Evolutionary conservation across 2,797 vertebrate species (phyloP).

Genomic region (Bradypodion ventrale): DNA sequence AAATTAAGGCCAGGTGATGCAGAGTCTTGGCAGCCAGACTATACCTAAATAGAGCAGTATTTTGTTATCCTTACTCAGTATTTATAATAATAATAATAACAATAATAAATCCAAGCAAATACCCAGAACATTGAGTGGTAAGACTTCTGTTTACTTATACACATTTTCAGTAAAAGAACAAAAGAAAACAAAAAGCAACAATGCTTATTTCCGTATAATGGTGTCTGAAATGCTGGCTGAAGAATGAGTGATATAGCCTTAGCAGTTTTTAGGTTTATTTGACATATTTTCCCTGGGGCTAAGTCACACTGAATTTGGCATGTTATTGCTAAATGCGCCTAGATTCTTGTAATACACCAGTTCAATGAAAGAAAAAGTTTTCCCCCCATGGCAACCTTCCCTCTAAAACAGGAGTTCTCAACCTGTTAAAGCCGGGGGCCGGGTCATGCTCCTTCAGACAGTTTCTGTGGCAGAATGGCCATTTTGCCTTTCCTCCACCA

Average conservation of each 20-base stretch:
- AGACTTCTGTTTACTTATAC: neutral
- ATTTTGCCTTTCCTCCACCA: too few relatives aligned
- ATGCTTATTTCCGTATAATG: too few relatives aligned
- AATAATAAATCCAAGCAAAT: neutral
- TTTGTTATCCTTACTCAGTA: slow-evolving; percentile 13
- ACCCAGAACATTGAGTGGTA: neutral
- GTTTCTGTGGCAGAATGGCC: too few relatives aligned
- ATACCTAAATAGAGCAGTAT: slow-evolving; percentile 68
- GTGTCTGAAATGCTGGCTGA: neutral
- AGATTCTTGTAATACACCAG: too few relatives aligned
- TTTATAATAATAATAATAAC: neutral
- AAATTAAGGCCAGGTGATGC: slow-evolving; percentile 83
- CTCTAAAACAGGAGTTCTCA: too few relatives aligned
- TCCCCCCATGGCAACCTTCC: too few relatives aligned
- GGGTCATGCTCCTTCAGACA: too few relatives aligned
- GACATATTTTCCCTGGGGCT: neutral
- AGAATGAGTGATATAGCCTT: neutral
- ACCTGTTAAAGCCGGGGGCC: too few relatives aligned
- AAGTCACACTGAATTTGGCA: too few relatives aligned
- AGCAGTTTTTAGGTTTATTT: neutral
- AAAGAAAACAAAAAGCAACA: neutral
- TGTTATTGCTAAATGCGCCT: too few relatives aligned
- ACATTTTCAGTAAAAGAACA: neutral
- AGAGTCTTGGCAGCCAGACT: slow-evolving; percentile 82
- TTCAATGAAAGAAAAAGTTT: too few relatives aligned